phyloP scores from a whole-genome alignment of 2,113 vertebrate species.

The Arenaria interpres region DNA sequence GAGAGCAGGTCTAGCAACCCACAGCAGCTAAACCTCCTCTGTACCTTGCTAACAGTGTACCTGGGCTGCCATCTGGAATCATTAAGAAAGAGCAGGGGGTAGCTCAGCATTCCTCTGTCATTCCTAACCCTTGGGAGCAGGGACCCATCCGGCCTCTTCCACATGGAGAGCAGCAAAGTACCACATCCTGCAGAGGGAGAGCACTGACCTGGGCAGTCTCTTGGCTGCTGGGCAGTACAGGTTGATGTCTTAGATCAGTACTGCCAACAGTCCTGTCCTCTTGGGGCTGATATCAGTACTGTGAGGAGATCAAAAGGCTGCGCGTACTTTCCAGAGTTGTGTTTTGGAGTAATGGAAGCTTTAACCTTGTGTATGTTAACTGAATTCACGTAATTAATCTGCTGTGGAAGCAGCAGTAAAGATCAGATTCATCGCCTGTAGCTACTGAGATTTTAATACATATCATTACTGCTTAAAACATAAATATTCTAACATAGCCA shows the following conservation, averaged over 20 bases:
- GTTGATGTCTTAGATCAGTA: neutral
- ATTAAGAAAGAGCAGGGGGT: neutral
- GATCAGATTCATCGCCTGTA: neutral
- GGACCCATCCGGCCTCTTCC: neutral
- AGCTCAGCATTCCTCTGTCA: neutral
- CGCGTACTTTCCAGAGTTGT: neutral
- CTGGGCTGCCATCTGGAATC: neutral
- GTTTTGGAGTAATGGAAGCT: neutral
- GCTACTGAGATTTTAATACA: neutral
- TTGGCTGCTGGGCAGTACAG: neutral
- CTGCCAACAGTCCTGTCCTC: neutral
- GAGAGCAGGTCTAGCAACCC: neutral
- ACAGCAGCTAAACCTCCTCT: neutral
- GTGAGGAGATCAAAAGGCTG: neutral
- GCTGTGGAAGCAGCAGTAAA: neutral
- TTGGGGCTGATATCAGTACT: neutral
- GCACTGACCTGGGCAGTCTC: too few species aligned
- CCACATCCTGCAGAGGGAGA: neutral
- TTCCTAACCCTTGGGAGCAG: neutral
- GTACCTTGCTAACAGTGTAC: neutral
- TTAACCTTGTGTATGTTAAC: neutral
- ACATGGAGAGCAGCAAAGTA: neutral
- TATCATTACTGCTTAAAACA: neutral
- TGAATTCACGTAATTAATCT: neutral
- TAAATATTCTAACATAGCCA: neutral